Base-by-base conservation (phyloP, 2,797 vertebrate species). In the Podarcis lilfordi region DNA sequence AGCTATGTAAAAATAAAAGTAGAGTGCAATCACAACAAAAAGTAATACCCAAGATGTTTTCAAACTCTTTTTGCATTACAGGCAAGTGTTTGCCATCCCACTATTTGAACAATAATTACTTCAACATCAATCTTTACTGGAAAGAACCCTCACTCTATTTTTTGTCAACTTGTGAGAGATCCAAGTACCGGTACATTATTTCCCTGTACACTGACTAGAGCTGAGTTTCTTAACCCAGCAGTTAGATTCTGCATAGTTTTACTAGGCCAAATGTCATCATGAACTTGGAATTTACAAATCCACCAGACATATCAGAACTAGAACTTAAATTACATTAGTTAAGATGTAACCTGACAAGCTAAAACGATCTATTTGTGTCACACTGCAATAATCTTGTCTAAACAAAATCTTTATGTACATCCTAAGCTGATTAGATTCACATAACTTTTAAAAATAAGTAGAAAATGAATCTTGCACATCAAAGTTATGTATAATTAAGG, bases 391-490 rank as follows among this genome's bases (percentile, higher is more conserved):
- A 79, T 32, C 71, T 35, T 88, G 2, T 81, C 55, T 68, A 90
- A 88, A 29, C 23, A 8, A 77, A 89, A 59, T 23, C 69, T 25
- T 17, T 87, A 86, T 89, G 82, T 29, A n/a, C 55, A 89, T 37
- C 37, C 69, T 66, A 92, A 35, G 82, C 80, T 50, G 84, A 86
- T 61, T 88, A 37, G 0, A 37, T 77, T 94, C 92, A 88, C 86
- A 35, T 89, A 91, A 90, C 89, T 92, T 84, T 90, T 64, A 32
- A 71, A 68, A 40, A 87, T 2, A 75, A 88, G 50, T 59, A 89
- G 25, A 80, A 88, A 2, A 2, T 86, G 3, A 86, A 59, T 87
- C 59, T 89, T 82, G 29, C 79, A 35, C 1, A 81, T 86, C 89
- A 85, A 82, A 61, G 0, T 86, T 86, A 86, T 77, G 0, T 72